Conservation (phyloP, 2,888 invertebrate genomes). For the Drosophila fungiperda region DNA sequence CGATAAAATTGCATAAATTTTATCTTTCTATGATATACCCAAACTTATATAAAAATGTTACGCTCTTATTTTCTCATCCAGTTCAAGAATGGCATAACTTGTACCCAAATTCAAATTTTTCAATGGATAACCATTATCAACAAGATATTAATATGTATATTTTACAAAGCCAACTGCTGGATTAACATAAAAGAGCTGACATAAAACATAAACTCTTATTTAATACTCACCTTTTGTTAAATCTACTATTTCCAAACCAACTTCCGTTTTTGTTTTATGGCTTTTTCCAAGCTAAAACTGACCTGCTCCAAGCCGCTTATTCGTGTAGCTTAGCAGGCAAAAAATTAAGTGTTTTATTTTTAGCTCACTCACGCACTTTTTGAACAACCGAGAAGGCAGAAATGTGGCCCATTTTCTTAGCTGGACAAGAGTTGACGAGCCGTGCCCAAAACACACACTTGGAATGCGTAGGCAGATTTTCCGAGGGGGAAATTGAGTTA, state of each 20-base stretch:
- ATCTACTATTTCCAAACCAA: background rate
- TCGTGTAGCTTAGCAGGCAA: slow-evolving; percentile 19
- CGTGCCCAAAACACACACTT: slow-evolving; percentile 59
- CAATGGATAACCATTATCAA: background rate
- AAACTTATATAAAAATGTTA: background rate
- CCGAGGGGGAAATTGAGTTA: background rate
- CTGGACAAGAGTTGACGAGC: slow-evolving; percentile 68
- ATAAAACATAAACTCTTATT: background rate
- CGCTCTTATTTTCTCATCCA: background rate
- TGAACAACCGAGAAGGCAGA: slow-evolving; percentile 70
- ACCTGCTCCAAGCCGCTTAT: slow-evolving; percentile 53
- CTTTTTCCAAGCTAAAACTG: slow-evolving; percentile 40
- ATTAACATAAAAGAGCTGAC: background rate
- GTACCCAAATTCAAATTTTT: background rate
- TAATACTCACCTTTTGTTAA: slow-evolving; percentile 9
- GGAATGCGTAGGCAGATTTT: background rate
- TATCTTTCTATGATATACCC: background rate
- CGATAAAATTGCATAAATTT: background rate
- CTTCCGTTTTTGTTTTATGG: slow-evolving; percentile 12
- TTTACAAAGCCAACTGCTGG: background rate
- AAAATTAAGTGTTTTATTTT: slow-evolving; percentile 9
- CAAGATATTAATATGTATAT: background rate
- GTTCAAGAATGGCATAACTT: background rate
- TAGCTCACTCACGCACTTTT: slow-evolving; percentile 61
- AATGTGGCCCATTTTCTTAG: slow-evolving; percentile 67